phyloP scores from a whole-genome alignment of 2,797 vertebrate species.

The Sebastes elongatus region DNA sequence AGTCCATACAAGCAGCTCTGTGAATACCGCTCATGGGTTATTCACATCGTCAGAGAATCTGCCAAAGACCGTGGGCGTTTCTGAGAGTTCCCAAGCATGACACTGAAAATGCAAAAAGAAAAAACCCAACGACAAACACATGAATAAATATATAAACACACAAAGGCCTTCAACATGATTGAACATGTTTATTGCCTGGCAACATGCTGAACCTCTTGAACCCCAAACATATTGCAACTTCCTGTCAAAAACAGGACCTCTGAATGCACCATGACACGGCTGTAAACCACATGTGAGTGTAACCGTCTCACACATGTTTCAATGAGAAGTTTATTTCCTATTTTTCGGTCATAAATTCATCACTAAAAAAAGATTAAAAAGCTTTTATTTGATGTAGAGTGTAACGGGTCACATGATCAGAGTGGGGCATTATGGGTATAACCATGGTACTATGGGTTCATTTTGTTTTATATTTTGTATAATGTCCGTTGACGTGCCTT shows the following conservation, averaged over 20 bases:
- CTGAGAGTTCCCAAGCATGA: background rate
- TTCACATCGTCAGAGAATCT: background rate
- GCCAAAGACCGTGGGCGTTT: background rate
- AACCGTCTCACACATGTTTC: too few species aligned
- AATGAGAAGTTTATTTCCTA: too few species aligned
- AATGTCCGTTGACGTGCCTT: too few species aligned
- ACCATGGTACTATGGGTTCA: too few species aligned
- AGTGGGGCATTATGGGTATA: too few species aligned
- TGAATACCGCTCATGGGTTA: background rate
- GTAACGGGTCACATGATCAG: too few species aligned
- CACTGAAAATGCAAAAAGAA: background rate
- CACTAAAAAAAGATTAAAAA: too few species aligned
- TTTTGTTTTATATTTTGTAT: too few species aligned
- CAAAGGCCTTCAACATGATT: background rate
- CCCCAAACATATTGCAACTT: background rate
- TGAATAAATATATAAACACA: too few species aligned
- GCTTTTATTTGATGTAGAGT: too few species aligned
- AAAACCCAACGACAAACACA: background rate
- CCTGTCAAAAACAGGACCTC: background rate
- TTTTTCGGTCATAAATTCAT: too few species aligned
- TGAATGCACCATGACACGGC: background rate
- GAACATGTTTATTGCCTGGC: background rate
- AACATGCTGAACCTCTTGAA: background rate
- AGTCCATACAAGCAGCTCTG: background rate
- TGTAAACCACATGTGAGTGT: too few species aligned